phyloP scores from a whole-genome alignment of 2,888 invertebrate species.

The Callyntrura guangdongensis region DNA sequence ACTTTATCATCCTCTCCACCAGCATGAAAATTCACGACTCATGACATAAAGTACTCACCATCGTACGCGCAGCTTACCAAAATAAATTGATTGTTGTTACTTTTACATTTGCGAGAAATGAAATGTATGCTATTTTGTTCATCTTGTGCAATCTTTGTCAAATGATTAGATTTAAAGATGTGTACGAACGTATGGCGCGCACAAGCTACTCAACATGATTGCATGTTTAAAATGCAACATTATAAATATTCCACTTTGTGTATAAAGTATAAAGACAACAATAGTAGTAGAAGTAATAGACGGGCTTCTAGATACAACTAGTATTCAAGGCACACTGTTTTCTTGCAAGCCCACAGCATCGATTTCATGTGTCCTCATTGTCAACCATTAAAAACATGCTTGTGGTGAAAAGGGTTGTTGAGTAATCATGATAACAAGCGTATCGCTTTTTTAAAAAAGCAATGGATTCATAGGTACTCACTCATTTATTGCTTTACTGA shows the following conservation, averaged over 20 bases:
- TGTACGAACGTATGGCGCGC: neutral
- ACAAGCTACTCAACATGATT: constrained; percentile 39
- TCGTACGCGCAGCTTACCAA: constrained; percentile 5
- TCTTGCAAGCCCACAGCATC: constrained; percentile 9
- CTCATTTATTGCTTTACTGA: constrained; percentile 56
- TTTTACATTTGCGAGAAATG: neutral
- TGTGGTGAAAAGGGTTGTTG: constrained; percentile 71
- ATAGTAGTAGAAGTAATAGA: neutral
- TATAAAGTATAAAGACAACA: neutral
- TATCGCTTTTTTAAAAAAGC: constrained; percentile 18
- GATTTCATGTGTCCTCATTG: constrained; percentile 78
- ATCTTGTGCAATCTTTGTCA: constrained; percentile 72
- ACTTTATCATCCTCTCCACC: constrained; percentile 19
- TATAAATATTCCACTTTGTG: neutral
- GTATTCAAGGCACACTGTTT: constrained; percentile 33
- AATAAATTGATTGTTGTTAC: constrained; percentile 4
- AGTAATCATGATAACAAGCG: constrained; percentile 57
- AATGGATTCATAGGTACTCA: neutral
- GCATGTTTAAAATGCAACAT: constrained; percentile 30
- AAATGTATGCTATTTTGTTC: neutral
- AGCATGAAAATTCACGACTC: neutral
- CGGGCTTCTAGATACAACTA: constrained; percentile 19
- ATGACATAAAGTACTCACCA: constrained; percentile 1
- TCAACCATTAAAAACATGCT: constrained; percentile 61
- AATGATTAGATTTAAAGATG: constrained; percentile 51